These are phyloP conservation scores for Drosophila sucinea DNA, from an alignment of 1,140 invertebrate genomes.

Conservation along the genomic window DNA sequence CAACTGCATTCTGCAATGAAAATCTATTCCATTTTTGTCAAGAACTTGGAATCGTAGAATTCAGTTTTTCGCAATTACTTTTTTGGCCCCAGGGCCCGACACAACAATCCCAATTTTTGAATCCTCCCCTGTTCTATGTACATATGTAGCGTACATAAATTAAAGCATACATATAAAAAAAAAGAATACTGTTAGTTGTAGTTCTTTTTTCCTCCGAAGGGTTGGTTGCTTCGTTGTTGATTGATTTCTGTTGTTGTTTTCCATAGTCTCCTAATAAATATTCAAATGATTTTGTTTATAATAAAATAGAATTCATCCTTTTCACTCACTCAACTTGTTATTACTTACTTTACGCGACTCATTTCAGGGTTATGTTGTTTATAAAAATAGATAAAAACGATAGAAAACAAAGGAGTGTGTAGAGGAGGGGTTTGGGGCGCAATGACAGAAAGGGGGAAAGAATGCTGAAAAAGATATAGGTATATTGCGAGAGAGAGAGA, in stretches of 20 bases:
- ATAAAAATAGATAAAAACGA: slow-evolving; percentile 19
- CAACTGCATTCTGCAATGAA: no score
- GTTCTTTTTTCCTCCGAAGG: slow-evolving; percentile 31
- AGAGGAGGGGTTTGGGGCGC: background rate
- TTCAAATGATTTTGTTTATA: slow-evolving; percentile 78
- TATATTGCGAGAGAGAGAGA: background rate
- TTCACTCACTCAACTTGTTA: slow-evolving; percentile 22
- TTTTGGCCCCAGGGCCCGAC: no score
- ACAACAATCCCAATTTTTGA: background rate
- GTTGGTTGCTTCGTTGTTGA: slow-evolving; percentile 52
- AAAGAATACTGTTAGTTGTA: slow-evolving; percentile 15
- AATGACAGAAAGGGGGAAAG: background rate
- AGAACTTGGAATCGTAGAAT: no score
- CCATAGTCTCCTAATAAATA: slow-evolving; percentile 59
- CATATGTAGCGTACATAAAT: background rate
- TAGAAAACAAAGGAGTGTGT: background rate
- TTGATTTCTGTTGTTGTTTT: slow-evolving; percentile 48
- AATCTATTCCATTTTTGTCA: no score
- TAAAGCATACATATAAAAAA: background rate
- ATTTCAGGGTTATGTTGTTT: slow-evolving; percentile 16
- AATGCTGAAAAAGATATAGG: background rate
- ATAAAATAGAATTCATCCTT: slow-evolving; percentile 59
- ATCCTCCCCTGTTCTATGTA: slow-evolving; percentile 1
- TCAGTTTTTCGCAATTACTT: no score
- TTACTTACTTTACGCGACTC: slow-evolving; percentile 9